Percentiles rank a stretch among this genome's conserved stretches.
Conservation (phyloP, 2,888 invertebrate genomes). For the Eupithecia dodoneata region DNA sequence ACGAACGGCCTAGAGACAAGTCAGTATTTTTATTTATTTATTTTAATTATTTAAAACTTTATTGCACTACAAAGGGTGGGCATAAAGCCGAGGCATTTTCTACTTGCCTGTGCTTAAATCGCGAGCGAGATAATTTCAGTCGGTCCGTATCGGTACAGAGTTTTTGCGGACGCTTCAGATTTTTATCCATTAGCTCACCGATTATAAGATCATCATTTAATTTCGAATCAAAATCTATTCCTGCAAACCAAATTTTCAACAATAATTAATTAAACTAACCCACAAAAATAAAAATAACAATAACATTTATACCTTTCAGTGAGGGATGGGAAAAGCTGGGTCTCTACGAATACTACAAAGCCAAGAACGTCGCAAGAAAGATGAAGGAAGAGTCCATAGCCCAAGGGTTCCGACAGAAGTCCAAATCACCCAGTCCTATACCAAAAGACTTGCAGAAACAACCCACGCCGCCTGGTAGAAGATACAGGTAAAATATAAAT, state of each 20-base stretch:
- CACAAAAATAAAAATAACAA: background rate
- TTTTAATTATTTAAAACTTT: too few relatives aligned
- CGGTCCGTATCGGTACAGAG: too few relatives aligned
- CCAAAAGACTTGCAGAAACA: constrained; percentile 89
- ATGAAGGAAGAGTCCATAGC: constrained; percentile 93
- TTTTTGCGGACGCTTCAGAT: too few relatives aligned
- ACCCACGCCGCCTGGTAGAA: constrained; percentile 88
- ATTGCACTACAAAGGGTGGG: too few relatives aligned
- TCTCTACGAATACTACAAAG: constrained; percentile 98
- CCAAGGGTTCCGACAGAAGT: constrained; percentile 88
- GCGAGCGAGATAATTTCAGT: too few relatives aligned
- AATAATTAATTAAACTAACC: background rate
- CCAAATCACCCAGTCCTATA: constrained; percentile 92
- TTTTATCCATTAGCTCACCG: too few relatives aligned
- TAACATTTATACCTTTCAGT: constrained; percentile 70
- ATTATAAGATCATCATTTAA: too few relatives aligned
- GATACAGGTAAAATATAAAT: constrained; percentile 83
- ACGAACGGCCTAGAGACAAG: constrained; percentile 97
- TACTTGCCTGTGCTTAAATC: too few relatives aligned
- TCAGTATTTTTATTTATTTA: constrained; percentile 60
- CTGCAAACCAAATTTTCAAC: too few relatives aligned
- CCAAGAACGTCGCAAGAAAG: constrained; percentile 95
- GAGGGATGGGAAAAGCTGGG: constrained; percentile 99
- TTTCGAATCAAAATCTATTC: too few relatives aligned
- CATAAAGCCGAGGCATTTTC: too few relatives aligned